Evolutionary conservation across 2,888 invertebrate species (phyloP).

Genomic region (Pandemis corylana): DNA sequence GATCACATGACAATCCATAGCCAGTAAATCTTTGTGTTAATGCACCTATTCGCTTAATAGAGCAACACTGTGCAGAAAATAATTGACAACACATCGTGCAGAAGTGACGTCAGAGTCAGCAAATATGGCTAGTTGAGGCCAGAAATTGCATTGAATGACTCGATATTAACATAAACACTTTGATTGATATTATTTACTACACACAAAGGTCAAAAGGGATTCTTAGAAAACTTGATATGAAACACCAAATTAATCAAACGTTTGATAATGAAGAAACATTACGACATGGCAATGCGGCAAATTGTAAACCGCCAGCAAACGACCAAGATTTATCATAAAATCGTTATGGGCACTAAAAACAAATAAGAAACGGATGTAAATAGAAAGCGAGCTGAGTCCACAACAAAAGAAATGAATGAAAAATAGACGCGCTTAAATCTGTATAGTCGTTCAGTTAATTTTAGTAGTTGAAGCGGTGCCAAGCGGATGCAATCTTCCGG

Average conservation of each 20-base stretch:
- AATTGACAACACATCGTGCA: slow-evolving; percentile 45
- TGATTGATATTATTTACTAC: slow-evolving; percentile 14
- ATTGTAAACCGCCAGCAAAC: slow-evolving; percentile 1
- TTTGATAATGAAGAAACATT: background rate
- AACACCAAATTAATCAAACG: background rate
- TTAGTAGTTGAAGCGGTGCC: slow-evolving; percentile 68
- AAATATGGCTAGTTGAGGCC: slow-evolving; percentile 59
- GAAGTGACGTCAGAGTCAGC: slow-evolving; percentile 58
- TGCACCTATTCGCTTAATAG: slow-evolving; percentile 6
- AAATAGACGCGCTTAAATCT: slow-evolving; percentile 61
- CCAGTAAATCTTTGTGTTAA: background rate
- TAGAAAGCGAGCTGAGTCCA: slow-evolving; percentile 46
- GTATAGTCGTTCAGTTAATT: slow-evolving; percentile 61
- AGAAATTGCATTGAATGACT: slow-evolving; percentile 44
- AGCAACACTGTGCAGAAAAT: slow-evolving; percentile 11
- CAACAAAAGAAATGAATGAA: slow-evolving; percentile 50
- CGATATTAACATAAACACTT: slow-evolving; percentile 28
- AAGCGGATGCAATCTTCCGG: slow-evolving; percentile 81
- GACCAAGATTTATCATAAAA: slow-evolving; percentile 23
- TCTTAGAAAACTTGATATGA: slow-evolving; percentile 6
- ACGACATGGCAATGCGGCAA: background rate
- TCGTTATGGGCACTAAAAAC: slow-evolving; percentile 21
- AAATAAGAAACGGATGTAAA: slow-evolving; percentile 34
- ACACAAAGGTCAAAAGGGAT: slow-evolving; percentile 9
- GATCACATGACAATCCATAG: background rate